Percentiles rank a stretch among this genome's conserved stretches.
phyloP scores from a whole-genome alignment of 2,888 invertebrate species.

The Lepidocyrtinus sp. region DNA sequence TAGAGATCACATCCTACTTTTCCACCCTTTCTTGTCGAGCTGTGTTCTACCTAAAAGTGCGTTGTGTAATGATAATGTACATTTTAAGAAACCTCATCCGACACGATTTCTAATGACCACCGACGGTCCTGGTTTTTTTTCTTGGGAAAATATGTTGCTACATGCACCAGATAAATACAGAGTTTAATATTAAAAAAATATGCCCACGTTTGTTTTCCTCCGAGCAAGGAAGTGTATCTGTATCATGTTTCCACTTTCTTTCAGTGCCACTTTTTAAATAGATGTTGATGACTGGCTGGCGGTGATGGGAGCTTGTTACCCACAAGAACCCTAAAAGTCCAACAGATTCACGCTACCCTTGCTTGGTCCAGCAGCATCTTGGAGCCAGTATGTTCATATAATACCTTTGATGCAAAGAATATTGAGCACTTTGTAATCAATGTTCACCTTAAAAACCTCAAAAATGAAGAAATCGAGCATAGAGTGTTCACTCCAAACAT shows the following conservation, averaged over 20 bases:
- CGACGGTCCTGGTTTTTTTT: conserved; percentile 10
- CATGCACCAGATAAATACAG: background rate
- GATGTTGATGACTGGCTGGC: background rate
- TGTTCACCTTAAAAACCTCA: conserved; percentile 4
- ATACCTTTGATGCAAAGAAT: background rate
- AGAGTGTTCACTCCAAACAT: background rate
- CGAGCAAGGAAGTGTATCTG: background rate
- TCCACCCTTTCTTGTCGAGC: background rate
- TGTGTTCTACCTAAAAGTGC: background rate
- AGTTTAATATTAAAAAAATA: conserved; percentile 9
- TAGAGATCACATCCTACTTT: background rate
- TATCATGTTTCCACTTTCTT: conserved; percentile 24
- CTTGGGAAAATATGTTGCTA: conserved; percentile 5
- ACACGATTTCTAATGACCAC: conserved; percentile 37
- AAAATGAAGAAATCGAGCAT: conserved; percentile 16
- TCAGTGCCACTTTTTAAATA: background rate
- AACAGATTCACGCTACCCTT: background rate
- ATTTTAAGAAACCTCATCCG: conserved; percentile 22
- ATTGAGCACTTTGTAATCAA: conserved; percentile 10
- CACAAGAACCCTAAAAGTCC: background rate
- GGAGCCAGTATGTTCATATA: conserved; percentile 24
- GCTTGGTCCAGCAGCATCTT: background rate
- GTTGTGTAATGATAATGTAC: conserved; percentile 7
- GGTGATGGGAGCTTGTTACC: conserved; percentile 23
- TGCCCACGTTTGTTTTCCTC: background rate